phyloP scores from a whole-genome alignment of 1,140 invertebrate species.

The Pseudomyrmex concolor region DNA sequence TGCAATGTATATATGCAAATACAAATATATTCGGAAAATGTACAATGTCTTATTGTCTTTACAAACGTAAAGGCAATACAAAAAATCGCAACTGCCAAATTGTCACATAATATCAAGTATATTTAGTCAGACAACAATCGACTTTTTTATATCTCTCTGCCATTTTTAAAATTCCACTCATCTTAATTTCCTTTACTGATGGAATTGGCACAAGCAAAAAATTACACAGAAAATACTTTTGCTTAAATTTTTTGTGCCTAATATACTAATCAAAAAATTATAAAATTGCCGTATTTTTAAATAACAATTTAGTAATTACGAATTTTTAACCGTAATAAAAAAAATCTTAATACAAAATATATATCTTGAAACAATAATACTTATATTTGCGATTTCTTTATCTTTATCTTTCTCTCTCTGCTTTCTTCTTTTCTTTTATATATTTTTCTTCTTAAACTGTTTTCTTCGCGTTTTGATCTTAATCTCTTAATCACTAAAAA shows the following conservation, averaged over 20 bases:
- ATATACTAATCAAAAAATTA: neutral
- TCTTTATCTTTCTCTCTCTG: conserved; percentile 2
- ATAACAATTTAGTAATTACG: conserved; percentile 23
- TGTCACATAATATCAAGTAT: neutral
- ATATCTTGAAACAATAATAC: conserved; percentile 69
- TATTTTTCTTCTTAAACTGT: neutral
- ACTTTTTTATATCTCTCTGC: no score
- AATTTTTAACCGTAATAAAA: conserved; percentile 74
- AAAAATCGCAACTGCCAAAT: conserved; percentile 17
- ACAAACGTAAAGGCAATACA: conserved; percentile 80
- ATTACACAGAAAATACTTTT: neutral
- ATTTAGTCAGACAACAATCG: neutral
- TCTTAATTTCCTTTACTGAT: no score
- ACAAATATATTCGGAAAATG: conserved; percentile 81
- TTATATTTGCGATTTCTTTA: conserved; percentile 70
- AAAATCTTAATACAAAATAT: no score
- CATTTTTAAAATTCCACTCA: no score
- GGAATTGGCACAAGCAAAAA: neutral
- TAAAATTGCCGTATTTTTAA: neutral
- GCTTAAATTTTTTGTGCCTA: neutral
- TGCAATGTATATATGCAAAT: conserved; percentile 83
- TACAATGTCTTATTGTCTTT: conserved; percentile 83
- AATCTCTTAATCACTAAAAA: conserved; percentile 60
- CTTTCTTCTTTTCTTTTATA: conserved; percentile 6
- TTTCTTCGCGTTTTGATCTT: conserved; percentile 13